Evolutionary conservation across 2,797 vertebrate species (phyloP), one percentile per base, ranked within the genome.

Genomic region (Kryptolebias ocellatus): DNA sequence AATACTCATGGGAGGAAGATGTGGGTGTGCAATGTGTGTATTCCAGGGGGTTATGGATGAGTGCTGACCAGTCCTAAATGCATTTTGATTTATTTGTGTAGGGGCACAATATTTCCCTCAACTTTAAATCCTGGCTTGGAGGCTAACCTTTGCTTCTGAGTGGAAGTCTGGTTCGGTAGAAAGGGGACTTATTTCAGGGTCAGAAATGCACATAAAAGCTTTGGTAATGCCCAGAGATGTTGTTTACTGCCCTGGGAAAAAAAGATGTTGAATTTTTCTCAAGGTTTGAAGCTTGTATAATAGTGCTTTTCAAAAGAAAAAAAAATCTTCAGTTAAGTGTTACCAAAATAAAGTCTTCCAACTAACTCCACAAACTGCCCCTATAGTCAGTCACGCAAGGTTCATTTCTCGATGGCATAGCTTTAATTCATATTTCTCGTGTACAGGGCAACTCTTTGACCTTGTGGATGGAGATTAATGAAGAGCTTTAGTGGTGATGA

Each of bases 401-500:
- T 79, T 89, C 73, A 66, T 60, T 80, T 83, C 75, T 72, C 60
- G 68, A 88, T 60, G 76, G 75, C 27, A 1, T 52, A 56, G 76
- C 75, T 81, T 84, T 84, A 89, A 90, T 90, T 90, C 82, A 85
- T 24, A 24, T 91, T 88, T 86, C 81, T 85, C 89, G 83, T 86
- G 85, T 82, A 78, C 65, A 12, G 87, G 72, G 74, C 83, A 67
- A 79, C 87, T 91, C 80, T 78, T 88, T 92, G 88, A 90, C 89
- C 90, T 89, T 86, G 80, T 76, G 81, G 85, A 91, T 91, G 85
- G 83, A 93, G 92, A 93, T 93, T 93, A 93, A 94, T 92, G 87
- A 90, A 86, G 77, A 89, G 89, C 87, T 89, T 90, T 91, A 90
- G 87, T 68, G 60, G 80, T 34, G 80, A 89, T 87, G 88, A 90